A percentile compares a stretch with the other conserved stretches of the same genome.
These are phyloP conservation scores for Hexactinellida sp. DNA, from an alignment of 37 sponge, comb jelly and placozoan species.

Conservation along the genomic window DNA sequence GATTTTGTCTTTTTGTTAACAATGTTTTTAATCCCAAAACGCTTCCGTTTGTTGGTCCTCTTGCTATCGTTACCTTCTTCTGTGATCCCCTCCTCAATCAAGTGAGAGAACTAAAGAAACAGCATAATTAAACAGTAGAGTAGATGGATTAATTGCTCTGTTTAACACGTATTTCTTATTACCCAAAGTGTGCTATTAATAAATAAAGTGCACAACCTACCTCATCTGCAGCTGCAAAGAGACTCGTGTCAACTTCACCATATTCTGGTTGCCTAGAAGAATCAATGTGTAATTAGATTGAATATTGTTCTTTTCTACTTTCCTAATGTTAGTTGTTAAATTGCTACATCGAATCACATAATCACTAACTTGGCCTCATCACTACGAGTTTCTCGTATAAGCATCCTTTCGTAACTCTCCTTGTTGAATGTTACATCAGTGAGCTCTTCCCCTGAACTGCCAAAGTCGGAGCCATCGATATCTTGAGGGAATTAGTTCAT, in stretches of 20 bases:
- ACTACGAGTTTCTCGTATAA: background rate
- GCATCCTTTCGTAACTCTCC: background rate
- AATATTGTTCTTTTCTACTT: no score
- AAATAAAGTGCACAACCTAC: no score
- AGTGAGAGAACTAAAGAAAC: background rate
- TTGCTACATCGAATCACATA: background rate
- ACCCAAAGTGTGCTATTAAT: background rate
- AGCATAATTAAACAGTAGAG: no score
- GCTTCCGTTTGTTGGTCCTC: background rate
- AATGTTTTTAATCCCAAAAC: background rate
- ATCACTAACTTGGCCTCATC: background rate
- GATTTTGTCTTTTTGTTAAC: background rate
- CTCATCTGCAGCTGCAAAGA: slow-evolving; percentile 13
- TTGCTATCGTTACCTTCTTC: background rate
- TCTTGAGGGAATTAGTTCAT: no score
- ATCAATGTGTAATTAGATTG: background rate
- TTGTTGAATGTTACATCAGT: background rate
- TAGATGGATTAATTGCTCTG: no score
- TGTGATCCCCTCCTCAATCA: background rate
- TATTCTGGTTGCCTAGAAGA: background rate
- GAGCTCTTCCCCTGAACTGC: background rate
- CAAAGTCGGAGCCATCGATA: background rate
- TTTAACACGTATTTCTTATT: no score
- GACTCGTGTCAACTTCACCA: background rate
- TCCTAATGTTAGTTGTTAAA: no score